These are phyloP conservation scores for Sebastes nivosus DNA, from an alignment of 2,797 vertebrate genomes.

Conservation along the genomic window DNA sequence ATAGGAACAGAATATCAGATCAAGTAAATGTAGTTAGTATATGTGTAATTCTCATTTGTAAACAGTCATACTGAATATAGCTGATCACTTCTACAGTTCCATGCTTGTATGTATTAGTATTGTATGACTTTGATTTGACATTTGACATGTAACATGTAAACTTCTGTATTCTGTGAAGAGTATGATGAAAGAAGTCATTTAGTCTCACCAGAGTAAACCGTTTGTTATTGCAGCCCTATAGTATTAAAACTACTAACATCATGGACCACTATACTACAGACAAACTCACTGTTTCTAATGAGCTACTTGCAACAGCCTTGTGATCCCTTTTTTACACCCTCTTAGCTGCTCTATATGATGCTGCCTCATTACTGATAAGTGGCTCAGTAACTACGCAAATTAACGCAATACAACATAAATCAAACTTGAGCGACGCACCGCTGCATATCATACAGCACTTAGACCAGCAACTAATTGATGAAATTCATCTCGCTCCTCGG, in stretches of 20 bases:
- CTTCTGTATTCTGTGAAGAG: background rate
- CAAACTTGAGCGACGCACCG: conserved; percentile 25
- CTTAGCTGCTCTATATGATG: conserved; percentile 25
- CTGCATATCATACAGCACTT: conserved; percentile 31
- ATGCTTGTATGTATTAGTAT: background rate
- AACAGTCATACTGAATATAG: background rate
- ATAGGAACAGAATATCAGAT: background rate
- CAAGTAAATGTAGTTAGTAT: background rate
- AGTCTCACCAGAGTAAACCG: background rate
- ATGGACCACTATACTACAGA: background rate
- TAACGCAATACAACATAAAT: conserved; percentile 38
- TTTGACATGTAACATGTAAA: background rate
- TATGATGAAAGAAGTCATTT: background rate
- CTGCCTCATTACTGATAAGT: conserved; percentile 56
- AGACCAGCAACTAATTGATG: conserved; percentile 32
- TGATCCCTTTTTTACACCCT: conserved; percentile 10
- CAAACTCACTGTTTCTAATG: conserved; percentile 48
- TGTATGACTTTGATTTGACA: background rate
- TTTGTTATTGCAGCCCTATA: conserved; percentile 4
- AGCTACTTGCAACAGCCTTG: conserved; percentile 41
- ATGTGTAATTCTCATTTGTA: background rate
- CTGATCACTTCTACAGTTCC: background rate
- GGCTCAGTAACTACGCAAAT: conserved; percentile 43
- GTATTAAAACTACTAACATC: background rate
- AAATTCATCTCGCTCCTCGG: conserved; percentile 20